Base-by-base conservation (phyloP, 1,140 invertebrate species). In the Pinna nobilis region DNA sequence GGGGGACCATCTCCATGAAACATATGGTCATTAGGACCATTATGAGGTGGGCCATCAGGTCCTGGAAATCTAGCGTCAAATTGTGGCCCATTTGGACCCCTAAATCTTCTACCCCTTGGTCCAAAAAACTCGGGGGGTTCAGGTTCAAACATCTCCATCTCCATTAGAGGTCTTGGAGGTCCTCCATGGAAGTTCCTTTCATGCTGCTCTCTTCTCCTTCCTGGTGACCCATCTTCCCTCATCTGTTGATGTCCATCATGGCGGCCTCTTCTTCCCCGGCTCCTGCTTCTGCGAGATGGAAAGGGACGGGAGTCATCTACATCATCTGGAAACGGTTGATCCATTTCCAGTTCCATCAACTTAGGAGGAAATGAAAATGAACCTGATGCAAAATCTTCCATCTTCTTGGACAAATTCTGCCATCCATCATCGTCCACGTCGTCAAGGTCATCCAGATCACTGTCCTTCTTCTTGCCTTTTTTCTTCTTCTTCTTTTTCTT, bases 401-500 rank as follows among this genome's bases (percentile, higher is more conserved):
- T 53, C 25, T 53, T 30, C 25, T 15, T 47, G 15, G 20, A 47
- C 15, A 20, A 20, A 20, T 28, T 25, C 25, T 23, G 18, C 23
- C 32, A 18, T 25, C 1, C 55, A 33, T 32, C 9, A 18, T 35
- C 55, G 18, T 33, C 55, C 18, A 9, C 30, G 15, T 20, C 44
- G 9, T 59, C 55, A 33, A 25, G 3, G 18, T 59, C 55, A 0
- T 35, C 30, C 9, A 33, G 30, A 59, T 32, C 23, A n/a, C 20
- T 33, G 30, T 33, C 37, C 28, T 59, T 59, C 32, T 59, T 59
- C n/a, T n/a, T n/a, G n/a, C n/a, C n/a, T n/a, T n/a, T n/a, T 59
- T 59, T 59, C 55, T 59, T 59, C 32, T 59, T 59, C 13, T 59
- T 59, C 32, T 59, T 59, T 59, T 59, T 59, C 15, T 47, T 47